Base-by-base conservation (phyloP, 1,140 invertebrate genomes). In the Uloborus diversus region DNA sequence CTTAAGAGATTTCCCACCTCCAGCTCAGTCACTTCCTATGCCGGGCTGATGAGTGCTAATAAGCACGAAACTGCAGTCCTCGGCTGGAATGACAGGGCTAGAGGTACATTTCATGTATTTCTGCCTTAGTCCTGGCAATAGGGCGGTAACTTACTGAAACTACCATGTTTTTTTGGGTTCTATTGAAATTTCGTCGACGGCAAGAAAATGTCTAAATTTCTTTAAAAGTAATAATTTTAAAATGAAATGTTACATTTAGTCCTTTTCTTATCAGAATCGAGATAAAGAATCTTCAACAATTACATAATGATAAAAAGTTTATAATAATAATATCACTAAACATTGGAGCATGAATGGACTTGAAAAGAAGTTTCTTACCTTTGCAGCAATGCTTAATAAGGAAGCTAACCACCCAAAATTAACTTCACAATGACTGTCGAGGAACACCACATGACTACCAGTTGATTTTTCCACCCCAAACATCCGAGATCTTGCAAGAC, bases 401-500 rank as follows among this genome's bases (percentile, higher is more conserved):
- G 97, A 97, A 84, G 99, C 96, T 83, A 99, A 86, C 97, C 97
- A 99, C 84, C 96, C 93, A 27, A 92, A 91, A 85, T 98, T 99
- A 86, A 96, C 98, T 85, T 99, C 98, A 82, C 96, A 96, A 85
- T 99, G 98, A 28, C 95, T 97, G 87, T 99, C 98, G 30, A 99
- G 88, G 89, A 99, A 99, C 51, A 98, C 97, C 7, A 99, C 90
- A 7, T 99, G 93, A 14, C 93, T 92, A 17, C 94, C 96, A 0
- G 92, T 93, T 11, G 97, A 96, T 3, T 92, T 92, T 85, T 96
- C 94, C 3, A 96, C 96, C 14, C 97, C 97, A 75, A 90, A 87
- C 17, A 96, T 94, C 56, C 95, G 88, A 0, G 94, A 95, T 82
- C 94, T 88, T 89, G 95, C 95, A 75, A 96, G 87, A 49, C 94